Percentiles rank a stretch among this genome's conserved stretches.
phyloP scores from a whole-genome alignment of 2,797 vertebrate species.

The Gastrophryne carolinensis region DNA sequence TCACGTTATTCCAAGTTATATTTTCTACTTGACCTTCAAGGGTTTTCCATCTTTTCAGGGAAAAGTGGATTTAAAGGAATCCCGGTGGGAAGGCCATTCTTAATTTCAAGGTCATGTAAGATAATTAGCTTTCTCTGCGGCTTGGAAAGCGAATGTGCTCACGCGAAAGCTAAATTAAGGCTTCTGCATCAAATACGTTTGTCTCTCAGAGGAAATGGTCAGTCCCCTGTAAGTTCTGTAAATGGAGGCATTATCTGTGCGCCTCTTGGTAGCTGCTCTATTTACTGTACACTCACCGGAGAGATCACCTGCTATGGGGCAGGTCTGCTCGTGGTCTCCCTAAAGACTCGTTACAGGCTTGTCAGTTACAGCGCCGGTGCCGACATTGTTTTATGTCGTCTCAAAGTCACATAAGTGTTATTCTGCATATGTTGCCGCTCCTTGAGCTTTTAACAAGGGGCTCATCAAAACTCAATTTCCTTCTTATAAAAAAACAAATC shows the following conservation, averaged over 20 bases:
- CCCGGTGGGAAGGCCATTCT: not conserved
- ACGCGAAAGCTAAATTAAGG: not conserved
- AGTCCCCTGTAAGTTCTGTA: not conserved
- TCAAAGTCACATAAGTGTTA: not conserved
- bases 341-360: not conserved
- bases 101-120: conserved; percentile 20
- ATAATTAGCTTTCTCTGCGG: conserved; percentile 19
- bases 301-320: not conserved
- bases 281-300: conserved; percentile 1
- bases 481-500: too few species aligned
- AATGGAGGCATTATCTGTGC: not conserved
- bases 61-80: not conserved
- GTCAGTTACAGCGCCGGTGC: not conserved
- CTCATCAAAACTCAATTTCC: too few species aligned
- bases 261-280: not conserved
- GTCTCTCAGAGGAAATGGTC: not conserved
- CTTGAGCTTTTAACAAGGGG: too few species aligned
- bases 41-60: not conserved
- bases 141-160: conserved; percentile 22
- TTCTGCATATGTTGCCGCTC: not conserved
- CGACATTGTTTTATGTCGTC: not conserved
- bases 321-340: not conserved
- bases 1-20: not conserved
- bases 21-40: not conserved
- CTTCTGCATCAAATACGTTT: not conserved